Evolutionary conservation across 2,113 vertebrate genomes (phyloP).

Genomic region (Apus apus): DNA sequence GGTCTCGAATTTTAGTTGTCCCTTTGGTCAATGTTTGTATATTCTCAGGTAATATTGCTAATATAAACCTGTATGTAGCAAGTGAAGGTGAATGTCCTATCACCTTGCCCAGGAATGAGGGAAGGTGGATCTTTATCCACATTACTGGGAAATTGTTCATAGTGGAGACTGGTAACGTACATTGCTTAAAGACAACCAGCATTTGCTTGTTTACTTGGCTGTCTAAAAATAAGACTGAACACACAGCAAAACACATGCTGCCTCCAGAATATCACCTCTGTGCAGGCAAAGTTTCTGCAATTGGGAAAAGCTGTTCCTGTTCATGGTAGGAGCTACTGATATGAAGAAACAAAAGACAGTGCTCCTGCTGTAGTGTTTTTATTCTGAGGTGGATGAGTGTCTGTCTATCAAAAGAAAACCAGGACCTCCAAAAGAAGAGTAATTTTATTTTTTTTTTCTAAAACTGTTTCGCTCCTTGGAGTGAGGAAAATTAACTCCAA

Average conservation of each 20-base stretch:
- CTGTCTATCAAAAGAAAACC: neutral
- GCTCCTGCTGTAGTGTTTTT: neutral
- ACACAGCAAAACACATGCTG: neutral
- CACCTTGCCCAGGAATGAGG: neutral
- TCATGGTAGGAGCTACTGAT: neutral
- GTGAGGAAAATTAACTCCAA: neutral
- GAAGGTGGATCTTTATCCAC: neutral
- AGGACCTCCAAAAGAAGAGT: neutral
- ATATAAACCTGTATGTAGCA: neutral
- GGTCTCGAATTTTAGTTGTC: neutral
- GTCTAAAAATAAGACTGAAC: slow-evolving; percentile 22
- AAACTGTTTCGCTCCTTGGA: neutral
- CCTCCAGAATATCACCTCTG: neutral
- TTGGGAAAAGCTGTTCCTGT: neutral
- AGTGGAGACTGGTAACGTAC: rapidly evolving
- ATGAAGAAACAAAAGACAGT: neutral
- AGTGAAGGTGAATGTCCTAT: neutral
- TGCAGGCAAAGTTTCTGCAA: neutral
- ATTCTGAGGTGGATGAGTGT: neutral
- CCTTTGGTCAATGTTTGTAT: neutral
- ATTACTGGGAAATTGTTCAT: neutral
- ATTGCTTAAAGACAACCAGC: neutral
- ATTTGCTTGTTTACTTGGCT: neutral
- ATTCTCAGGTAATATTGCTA: neutral
- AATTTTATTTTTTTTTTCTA: neutral